Base-by-base conservation (phyloP, 2,797 vertebrate species). In the Melanotaenia maccullochi region DNA sequence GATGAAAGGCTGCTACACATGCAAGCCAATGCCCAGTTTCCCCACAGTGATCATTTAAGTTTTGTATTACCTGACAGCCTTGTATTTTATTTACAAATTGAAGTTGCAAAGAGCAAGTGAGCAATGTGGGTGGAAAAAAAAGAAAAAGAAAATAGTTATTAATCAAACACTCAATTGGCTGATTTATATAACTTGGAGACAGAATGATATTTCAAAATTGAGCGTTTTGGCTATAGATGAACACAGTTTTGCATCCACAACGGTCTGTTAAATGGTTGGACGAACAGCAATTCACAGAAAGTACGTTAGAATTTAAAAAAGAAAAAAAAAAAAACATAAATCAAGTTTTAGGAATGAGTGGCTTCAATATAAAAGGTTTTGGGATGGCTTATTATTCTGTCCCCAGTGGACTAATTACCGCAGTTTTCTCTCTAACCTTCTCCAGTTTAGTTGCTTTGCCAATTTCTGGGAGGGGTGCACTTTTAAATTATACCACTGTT, bases 371-470 rank as follows among this genome's bases (percentile, higher is more conserved):
- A 78, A 92, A 90, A 88, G 77, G 76, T 71, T 89, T 87, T 84
- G 55, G 73, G 81, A 86, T 69, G 75, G 83, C 81, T 88, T 86
- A 89, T 90, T 92, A 88, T 87, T 89, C 75, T 47, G 78, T 90
- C 87, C 90, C 90, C 85, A 71, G 88, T 85, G 90, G 90, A 90
- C 90, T 89, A 89, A 93, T 93, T 92, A 92, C 85, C 85, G 82
- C 84, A 81, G 84, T 81, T 88, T 89, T 86, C 79, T 87, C 83
- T 87, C 70, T 85, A 88, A 86, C 91, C 88, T 85, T 90, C 88
- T 87, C 85, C 81, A 90, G 80, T 86, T 88, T 78, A 75, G 85
- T 79, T 85, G 84, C 64, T 57, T 76, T 86, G 91, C 90, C 91
- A 92, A 85, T 87, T 87, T 88, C 73, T 20, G 57, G 57, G 64